Evolutionary conservation across 1,140 invertebrate genomes (phyloP).

Genomic region (Anastrepha ludens): DNA sequence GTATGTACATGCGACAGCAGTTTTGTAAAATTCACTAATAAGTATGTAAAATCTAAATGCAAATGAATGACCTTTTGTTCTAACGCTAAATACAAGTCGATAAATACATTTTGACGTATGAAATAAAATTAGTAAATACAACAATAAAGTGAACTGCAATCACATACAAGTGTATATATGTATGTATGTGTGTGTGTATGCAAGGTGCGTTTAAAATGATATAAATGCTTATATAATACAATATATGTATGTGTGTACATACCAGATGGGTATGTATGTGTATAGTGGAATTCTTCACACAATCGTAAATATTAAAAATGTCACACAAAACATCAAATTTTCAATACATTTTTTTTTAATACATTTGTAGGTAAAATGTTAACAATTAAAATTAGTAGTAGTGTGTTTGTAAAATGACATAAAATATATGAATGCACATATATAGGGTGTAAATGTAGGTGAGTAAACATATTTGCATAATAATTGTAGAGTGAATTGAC

Average conservation of each 20-base stretch:
- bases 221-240: background rate
- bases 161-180: background rate
- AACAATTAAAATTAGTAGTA: conserved; percentile 27
- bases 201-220: background rate
- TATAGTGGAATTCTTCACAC: background rate
- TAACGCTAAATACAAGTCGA: background rate
- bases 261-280: background rate
- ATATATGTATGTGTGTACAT: background rate
- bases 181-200: background rate
- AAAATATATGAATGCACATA: conserved; percentile 7
- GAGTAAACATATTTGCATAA: conserved; percentile 47
- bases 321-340: conserved; percentile 23
- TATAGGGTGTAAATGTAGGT: background rate
- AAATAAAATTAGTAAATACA: background rate
- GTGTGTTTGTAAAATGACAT: conserved; percentile 6
- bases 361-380: conserved; percentile 32
- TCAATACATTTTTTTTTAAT: background rate
- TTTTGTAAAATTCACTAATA: conserved; percentile 40
- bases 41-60: conserved; percentile 40
- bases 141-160: background rate
- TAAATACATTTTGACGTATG: background rate
- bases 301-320: conserved; percentile 17
- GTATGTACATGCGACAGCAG: background rate
- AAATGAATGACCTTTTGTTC: background rate
- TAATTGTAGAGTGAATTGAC: conserved; percentile 41